Percentiles rank a stretch among this genome's conserved stretches.
These are phyloP conservation scores for Drosophila carrolli DNA, from an alignment of 1,140 invertebrate genomes.

Conservation along the genomic window DNA sequence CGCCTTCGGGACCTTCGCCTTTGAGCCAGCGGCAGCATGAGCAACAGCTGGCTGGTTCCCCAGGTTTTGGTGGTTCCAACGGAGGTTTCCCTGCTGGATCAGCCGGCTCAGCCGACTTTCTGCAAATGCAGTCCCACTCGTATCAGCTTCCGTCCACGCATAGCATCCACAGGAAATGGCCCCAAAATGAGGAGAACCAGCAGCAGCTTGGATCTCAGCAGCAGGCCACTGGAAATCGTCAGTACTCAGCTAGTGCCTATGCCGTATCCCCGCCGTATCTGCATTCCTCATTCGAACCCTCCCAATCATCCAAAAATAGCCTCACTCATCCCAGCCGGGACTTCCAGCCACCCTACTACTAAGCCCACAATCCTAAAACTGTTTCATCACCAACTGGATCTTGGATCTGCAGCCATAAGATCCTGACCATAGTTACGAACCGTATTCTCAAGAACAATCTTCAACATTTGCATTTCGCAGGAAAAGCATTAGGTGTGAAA, in stretches of 20 bases:
- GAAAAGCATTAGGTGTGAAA: slow-evolving; percentile 21
- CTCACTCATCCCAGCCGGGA: slow-evolving; percentile 51
- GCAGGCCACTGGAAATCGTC: not conserved
- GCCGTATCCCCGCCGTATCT: slow-evolving; percentile 8
- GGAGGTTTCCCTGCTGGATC: not conserved
- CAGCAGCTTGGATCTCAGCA: not conserved
- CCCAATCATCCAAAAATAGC: not conserved
- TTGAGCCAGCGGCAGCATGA: slow-evolving; percentile 1
- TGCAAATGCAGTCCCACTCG: slow-evolving; percentile 70
- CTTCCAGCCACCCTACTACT: slow-evolving; percentile 63
- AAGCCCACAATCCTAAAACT: not conserved
- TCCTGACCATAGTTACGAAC: not conserved
- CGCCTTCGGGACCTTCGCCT: not conserved
- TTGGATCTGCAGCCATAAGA: not conserved
- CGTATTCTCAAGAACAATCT: not conserved
- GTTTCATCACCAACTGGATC: not conserved
- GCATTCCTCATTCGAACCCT: not conserved
- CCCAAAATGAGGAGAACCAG: not conserved
- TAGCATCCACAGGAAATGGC: slow-evolving; percentile 32
- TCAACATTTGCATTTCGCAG: slow-evolving; percentile 17
- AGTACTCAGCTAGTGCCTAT: slow-evolving; percentile 14
- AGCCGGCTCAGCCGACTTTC: not conserved
- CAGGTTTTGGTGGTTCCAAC: not conserved
- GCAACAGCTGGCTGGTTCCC: slow-evolving; percentile 13
- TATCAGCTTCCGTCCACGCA: slow-evolving; percentile 51